A percentile compares a stretch with the other conserved stretches of the same genome.
phyloP scores from a whole-genome alignment of 2,113 vertebrate species.

The Zosterops hypoxanthus region DNA sequence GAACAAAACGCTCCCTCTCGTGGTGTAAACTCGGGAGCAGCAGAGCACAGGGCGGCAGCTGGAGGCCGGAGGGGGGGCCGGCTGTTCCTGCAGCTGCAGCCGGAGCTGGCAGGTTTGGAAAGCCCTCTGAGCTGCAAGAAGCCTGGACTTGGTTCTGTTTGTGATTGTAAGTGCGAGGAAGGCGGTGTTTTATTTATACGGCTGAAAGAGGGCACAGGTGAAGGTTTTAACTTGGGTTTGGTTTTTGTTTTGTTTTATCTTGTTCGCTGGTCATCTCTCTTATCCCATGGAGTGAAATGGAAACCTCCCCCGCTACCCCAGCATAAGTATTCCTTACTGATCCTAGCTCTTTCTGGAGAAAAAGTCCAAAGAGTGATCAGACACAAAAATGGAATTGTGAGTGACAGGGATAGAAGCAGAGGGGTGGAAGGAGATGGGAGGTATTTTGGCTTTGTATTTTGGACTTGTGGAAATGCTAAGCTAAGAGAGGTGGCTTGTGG shows the following conservation, averaged over 20 bases:
- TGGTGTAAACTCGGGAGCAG: neutral
- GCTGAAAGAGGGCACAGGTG: neutral
- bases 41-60: neutral
- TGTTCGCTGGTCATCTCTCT: neutral
- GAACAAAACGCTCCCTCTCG: slow-evolving; percentile 33
- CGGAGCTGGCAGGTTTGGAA: neutral
- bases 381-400: neutral
- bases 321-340: neutral
- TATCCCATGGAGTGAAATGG: neutral
- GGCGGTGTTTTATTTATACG: neutral
- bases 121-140: neutral
- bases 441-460: neutral
- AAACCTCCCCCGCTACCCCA: fast-evolving
- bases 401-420: neutral
- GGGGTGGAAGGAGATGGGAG: neutral
- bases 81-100: neutral
- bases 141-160: neutral
- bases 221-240: neutral
- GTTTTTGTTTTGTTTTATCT: neutral
- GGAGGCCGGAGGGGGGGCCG: fast-evolving
- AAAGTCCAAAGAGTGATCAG: fast-evolving
- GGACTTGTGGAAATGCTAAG: neutral
- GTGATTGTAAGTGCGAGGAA: fast-evolving
- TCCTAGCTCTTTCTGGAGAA: neutral
- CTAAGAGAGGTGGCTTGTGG: fast-evolving